Evolutionary conservation across 2,888 invertebrate species (phyloP), one percentile per base, ranked within the genome.

Genomic region (Leptogaster cylindrica): DNA sequence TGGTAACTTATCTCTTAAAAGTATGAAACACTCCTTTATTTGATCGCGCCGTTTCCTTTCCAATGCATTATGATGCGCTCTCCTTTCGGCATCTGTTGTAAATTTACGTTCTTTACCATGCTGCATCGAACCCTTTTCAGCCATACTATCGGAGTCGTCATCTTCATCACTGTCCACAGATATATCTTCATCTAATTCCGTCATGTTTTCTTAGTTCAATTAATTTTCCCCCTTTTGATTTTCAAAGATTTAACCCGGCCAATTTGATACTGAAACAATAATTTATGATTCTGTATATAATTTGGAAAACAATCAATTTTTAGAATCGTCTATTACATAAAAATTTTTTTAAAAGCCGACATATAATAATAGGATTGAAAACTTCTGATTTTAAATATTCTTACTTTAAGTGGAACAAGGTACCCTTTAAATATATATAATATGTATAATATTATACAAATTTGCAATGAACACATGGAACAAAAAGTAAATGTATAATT

Each of bases 231-330:
- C n/a, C n/a, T n/a, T 52, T 31, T 46, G 46, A 16, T 16, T 46
- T 8, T 44, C 7, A 20, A 44, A 8, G 16, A 10, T 14, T 12
- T 51, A 12, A 28, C 28, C 16, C 33, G 52, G 18, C 8, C 16
- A n/a, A n/a, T n/a, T 52, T 52, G 31, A 31, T 33, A 52, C 52
- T 52, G 52, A 52, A 52, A 52, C 52, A 52, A 52, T 52, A 52
- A 52, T 52, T 52, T 52, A 28, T 20, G 36, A 16, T 31, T 52
- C 18, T 52, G 52, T 52, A 52, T n/a, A n/a, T n/a, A n/a, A n/a
- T n/a, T n/a, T n/a, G n/a, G n/a, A n/a, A n/a, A n/a, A n/a, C n/a
- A n/a, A n/a, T n/a, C n/a, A n/a, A n/a, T n/a, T n/a, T n/a, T n/a
- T n/a, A n/a, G n/a, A n/a, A n/a, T n/a, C n/a, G 52, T 16, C 33